Base-by-base conservation (phyloP, 2,797 vertebrate species). In the Microhierax caerulescens region DNA sequence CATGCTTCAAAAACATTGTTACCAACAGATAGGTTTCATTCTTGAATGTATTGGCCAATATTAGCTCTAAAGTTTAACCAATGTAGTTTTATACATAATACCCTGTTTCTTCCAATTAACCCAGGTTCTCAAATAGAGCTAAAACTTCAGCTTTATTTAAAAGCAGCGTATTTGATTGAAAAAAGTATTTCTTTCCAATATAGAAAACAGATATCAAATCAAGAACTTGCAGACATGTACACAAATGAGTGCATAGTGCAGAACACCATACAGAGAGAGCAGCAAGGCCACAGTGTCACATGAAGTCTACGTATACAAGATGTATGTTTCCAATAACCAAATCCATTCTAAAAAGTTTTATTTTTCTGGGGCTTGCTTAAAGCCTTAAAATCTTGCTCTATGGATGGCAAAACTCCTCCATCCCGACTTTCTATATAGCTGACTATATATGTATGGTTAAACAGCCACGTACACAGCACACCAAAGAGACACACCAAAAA, bases 91-190 rank as follows among this genome's bases (percentile, higher is more conserved):
- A 80, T 47, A 28, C 37, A 7, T 13, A 39, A 87, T 74, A 89
- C 86, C 82, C 79, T 74, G 77, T 92, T 95, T 90, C 72, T 95
- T 92, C 91, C 88, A 92, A 79, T 81, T 64, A 75, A 74, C 57
- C 68, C 64, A 77, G 86, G 54, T 39, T 83, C 63, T 85, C 77
- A 53, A 74, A 84, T 3, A 50, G 36, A 91, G 34, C 68, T 77
- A 60, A 67, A 92, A 73, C 56, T 75, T 81, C 83, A 65, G 34
- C 64, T 88, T 76, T 18, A 59, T 41, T 93, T 88, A 72, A 93
- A 95, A 69, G n/a, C 41, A 81, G 48, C 8, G 0, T 20, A 50
- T 60, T 79, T 88, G 51, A 30, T 36, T 45, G 53, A 34, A 95
- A 95, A 93, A 94, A 67, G 47, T 43, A 67, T 32, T 39, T 70